A percentile compares a stretch with the other conserved stretches of the same genome.
These are phyloP conservation scores for Chaetops frenatus DNA, from an alignment of 2,113 vertebrate genomes.

Conservation along the genomic window DNA sequence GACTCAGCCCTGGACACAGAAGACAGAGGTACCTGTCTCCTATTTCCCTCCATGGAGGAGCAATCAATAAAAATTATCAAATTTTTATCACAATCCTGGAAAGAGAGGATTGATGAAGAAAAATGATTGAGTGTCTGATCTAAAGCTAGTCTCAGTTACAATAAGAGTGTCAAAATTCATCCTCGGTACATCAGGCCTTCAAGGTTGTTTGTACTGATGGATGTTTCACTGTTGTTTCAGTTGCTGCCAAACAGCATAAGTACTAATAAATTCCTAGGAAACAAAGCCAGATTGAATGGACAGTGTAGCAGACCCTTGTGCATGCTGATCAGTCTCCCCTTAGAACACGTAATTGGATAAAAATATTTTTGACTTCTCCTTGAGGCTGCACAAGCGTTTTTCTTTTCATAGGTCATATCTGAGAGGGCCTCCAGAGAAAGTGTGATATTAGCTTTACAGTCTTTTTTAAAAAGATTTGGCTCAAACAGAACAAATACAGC, in stretches of 20 bases:
- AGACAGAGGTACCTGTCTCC: rapidly evolving
- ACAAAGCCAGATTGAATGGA: not conserved
- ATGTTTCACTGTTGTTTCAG: not conserved
- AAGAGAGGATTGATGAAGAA: not conserved
- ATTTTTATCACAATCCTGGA: not conserved
- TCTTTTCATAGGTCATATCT: not conserved
- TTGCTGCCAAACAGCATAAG: not conserved
- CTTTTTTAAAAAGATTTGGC: not conserved
- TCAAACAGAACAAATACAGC: not conserved
- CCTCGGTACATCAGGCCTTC: not conserved
- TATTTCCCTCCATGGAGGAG: not conserved
- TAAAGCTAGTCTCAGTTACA: not conserved
- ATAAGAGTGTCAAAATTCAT: not conserved
- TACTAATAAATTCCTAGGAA: not conserved
- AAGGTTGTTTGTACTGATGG: not conserved
- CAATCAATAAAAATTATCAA: not conserved
- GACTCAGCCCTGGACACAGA: not conserved
- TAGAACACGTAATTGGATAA: not conserved
- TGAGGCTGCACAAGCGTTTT: not conserved
- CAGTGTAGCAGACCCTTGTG: not conserved
- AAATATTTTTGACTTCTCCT: not conserved
- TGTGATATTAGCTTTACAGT: not conserved
- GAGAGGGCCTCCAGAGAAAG: not conserved
- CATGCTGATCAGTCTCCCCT: not conserved
- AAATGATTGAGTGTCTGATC: not conserved